Evolutionary conservation across 2,113 vertebrate genomes (phyloP), one percentile per base, ranked within the genome.

Genomic region (Seriola aureovittata): DNA sequence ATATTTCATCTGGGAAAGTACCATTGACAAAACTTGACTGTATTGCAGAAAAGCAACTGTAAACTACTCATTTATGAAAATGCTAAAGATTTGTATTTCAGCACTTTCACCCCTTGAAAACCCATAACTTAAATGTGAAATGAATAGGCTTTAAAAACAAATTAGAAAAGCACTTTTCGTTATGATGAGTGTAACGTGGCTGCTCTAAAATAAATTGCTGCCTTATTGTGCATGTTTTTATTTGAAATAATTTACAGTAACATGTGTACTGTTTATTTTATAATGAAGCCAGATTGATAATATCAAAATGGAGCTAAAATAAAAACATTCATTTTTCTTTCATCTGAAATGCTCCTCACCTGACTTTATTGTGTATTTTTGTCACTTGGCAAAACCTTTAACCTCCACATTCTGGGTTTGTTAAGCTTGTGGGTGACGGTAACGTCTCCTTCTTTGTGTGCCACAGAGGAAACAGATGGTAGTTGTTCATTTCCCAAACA

Each of bases 1-100:
- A 81, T 71, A 73, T 88, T 85, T 81, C 63, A 75, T 85, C 64
- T 84, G 88, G 91, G 92, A 93, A 91, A 93, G 90, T 90, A 90
- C 91, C 92, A 75, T 13, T 73, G 63, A 82, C 23, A 72, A 80
- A 79, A 81, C 32, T 11, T 62, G n/a, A 59, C 58, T 67, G 67
- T 67, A 9, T 25, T 12, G 34, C 25, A 66, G 55, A 69, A 77
- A 69, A 80, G 57, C 13, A 54, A 38, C 69, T 36, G 4, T 46
- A 70, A 32, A 73, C 3, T 8, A 4, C 4, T 17, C 60, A 66
- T 72, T 50, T 34, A 17, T 67, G 52, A 32, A 62, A 72, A 12
- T 78, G 44, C 2, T 9, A 14, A 13, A 12, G 48, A 11, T 81
- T 80, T 75, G 7, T 36, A 50, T 76, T 78, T 54, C 29, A 77